Percentiles rank a stretch among this genome's conserved stretches.
Evolutionary conservation across 2,113 vertebrate genomes (phyloP).

Genomic region (Boleophthalmus pectinirostris): DNA sequence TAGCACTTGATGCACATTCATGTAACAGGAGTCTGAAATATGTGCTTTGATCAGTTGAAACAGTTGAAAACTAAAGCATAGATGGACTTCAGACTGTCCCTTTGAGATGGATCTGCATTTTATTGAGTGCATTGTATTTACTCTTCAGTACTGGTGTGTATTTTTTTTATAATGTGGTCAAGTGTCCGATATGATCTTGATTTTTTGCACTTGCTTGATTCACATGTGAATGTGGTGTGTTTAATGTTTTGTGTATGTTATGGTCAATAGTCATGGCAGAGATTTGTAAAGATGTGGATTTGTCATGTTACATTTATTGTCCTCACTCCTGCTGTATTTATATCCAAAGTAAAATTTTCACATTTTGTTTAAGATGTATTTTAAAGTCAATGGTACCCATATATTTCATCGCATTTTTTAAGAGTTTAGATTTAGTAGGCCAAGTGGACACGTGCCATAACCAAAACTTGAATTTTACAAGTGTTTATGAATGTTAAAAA

Average conservation of each 20-base stretch:
- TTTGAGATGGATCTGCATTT: background rate
- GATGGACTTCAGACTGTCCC: slow-evolving; percentile 4
- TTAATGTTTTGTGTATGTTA: slow-evolving; percentile 13
- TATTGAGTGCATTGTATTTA: slow-evolving; percentile 26
- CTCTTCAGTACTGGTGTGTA: slow-evolving; percentile 36
- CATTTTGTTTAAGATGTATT: slow-evolving; percentile 4
- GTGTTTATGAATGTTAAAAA: slow-evolving; percentile 51
- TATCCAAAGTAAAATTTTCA: slow-evolving; percentile 11
- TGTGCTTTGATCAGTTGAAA: slow-evolving; percentile 68
- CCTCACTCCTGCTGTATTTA: slow-evolving; percentile 6
- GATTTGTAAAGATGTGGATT: background rate
- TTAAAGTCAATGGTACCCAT: slow-evolving; percentile 21
- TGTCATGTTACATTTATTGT: slow-evolving; percentile 11
- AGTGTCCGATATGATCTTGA: slow-evolving; percentile 16
- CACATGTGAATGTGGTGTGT: slow-evolving; percentile 11
- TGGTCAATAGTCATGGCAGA: slow-evolving; percentile 13
- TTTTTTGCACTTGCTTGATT: background rate
- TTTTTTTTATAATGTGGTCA: slow-evolving; percentile 14
- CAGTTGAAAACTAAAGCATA: slow-evolving; percentile 52
- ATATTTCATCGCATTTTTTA: slow-evolving; percentile 38
- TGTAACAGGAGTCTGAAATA: slow-evolving; percentile 44
- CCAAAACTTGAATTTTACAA: slow-evolving; percentile 71
- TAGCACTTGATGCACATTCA: slow-evolving; percentile 68
- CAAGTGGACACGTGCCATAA: slow-evolving; percentile 20
- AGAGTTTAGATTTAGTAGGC: background rate